These are phyloP conservation scores for Tretioscincus oriximinensis DNA, from an alignment of 2,113 vertebrate genomes.

Conservation along the genomic window DNA sequence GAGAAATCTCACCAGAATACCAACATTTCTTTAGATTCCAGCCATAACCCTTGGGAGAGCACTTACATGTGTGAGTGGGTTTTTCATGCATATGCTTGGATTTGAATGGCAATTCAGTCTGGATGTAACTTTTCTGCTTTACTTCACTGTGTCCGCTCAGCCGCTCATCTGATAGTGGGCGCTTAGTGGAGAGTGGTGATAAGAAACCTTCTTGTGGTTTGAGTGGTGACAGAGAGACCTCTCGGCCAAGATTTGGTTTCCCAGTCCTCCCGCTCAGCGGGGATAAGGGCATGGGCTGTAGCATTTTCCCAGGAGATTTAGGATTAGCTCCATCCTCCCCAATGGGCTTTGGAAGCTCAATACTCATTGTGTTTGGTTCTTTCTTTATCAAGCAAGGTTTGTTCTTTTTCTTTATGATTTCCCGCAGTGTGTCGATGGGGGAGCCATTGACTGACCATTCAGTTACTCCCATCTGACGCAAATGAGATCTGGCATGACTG, in stretches of 20 bases:
- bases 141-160: constrained; percentile 62
- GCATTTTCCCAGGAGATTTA: constrained; percentile 61
- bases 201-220: constrained; percentile 72
- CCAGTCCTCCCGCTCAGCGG: constrained; percentile 68
- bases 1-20: neutral
- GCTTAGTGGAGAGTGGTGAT: constrained; percentile 76
- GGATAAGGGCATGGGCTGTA: constrained; percentile 70
- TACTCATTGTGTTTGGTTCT: constrained; percentile 75
- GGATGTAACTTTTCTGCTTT: constrained; percentile 77
- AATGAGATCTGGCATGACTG: constrained; percentile 91
- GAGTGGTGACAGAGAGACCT: constrained; percentile 68
- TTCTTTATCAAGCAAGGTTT: constrained; percentile 74
- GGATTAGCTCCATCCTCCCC: constrained; percentile 62
- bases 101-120: constrained; percentile 85
- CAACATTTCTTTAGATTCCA: neutral
- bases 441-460: constrained; percentile 96
- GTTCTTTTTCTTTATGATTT: constrained; percentile 86
- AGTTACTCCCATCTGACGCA: constrained; percentile 94
- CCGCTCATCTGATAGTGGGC: constrained; percentile 75
- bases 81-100: constrained; percentile 84
- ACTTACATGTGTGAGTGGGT: constrained; percentile 80
- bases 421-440: constrained; percentile 90
- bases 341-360: constrained; percentile 63
- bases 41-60: constrained; percentile 11
- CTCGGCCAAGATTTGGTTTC: constrained; percentile 73